Percentiles rank a stretch among this genome's conserved stretches.
phyloP scores from a whole-genome alignment of 2,797 vertebrate genomes.

The Odontamblyopus rebecca region DNA sequence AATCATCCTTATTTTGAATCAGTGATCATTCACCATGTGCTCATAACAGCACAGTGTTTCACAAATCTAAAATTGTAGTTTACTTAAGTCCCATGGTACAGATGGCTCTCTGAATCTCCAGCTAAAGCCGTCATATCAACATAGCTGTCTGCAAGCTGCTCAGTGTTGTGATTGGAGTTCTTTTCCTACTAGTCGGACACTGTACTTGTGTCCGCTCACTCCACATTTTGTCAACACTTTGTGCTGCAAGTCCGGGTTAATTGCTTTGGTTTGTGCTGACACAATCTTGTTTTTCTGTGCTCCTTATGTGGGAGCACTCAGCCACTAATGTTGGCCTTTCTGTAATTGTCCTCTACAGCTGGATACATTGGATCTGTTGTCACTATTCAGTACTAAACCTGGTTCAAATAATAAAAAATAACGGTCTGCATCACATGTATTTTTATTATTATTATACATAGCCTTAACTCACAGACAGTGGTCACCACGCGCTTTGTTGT shows the following conservation, averaged over 20 bases:
- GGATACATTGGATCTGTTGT: not conserved
- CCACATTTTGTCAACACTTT: constrained; percentile 1
- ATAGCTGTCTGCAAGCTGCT: not conserved
- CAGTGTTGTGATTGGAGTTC: not conserved
- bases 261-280: constrained; percentile 13
- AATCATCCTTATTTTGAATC: not conserved
- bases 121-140: not conserved
- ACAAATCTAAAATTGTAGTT: not conserved
- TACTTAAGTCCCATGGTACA: not conserved
- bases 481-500: not conserved
- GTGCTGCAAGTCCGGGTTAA: not conserved
- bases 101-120: not conserved
- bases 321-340: not conserved
- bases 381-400: constrained; percentile 6
- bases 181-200: not conserved
- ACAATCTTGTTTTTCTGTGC: constrained; percentile 2
- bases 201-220: not conserved
- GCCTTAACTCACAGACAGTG: not conserved
- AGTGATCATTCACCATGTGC: not conserved
- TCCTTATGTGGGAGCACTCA: not conserved
- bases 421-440: not conserved
- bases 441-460: not conserved
- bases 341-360: constrained; percentile 1
- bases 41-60: not conserved
- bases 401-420: not conserved